These are phyloP conservation scores for Laspeyria flexula DNA, from an alignment of 2,888 invertebrate genomes.

Conservation along the genomic window DNA sequence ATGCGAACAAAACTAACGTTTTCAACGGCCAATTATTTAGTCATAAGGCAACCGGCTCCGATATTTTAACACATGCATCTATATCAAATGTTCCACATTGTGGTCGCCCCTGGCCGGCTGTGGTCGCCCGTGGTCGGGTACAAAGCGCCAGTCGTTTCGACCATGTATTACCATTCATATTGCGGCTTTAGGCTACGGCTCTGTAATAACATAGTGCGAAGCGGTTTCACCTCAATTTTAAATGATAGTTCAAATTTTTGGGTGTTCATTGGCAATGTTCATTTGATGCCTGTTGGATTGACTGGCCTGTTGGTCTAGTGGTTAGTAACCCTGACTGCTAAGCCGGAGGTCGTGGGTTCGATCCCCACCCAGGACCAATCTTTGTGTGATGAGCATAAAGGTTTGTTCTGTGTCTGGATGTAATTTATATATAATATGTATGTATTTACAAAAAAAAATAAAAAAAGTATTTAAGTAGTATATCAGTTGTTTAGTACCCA, in stretches of 20 bases:
- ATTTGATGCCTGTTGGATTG: no score
- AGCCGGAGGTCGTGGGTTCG: no score
- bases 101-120: not conserved
- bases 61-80: slow-evolving; percentile 1
- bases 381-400: no score
- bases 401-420: no score
- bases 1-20: not conserved
- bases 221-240: not conserved
- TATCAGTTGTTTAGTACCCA: no score
- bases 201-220: not conserved
- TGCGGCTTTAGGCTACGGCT: slow-evolving; percentile 1
- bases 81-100: not conserved
- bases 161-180: slow-evolving; percentile 7
- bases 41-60: not conserved
- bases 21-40: not conserved
- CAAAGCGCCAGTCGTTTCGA: not conserved
- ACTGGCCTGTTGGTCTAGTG: no score
- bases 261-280: no score
- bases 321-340: no score
- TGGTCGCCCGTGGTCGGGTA: not conserved
- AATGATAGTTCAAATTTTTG: not conserved
- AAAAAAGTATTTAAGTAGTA: no score
- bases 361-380: no score
- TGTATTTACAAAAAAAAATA: no score
- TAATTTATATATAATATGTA: no score